These are phyloP conservation scores for Lepidotrigona ventralis DNA, from an alignment of 1,140 invertebrate species.

Conservation along the genomic window DNA sequence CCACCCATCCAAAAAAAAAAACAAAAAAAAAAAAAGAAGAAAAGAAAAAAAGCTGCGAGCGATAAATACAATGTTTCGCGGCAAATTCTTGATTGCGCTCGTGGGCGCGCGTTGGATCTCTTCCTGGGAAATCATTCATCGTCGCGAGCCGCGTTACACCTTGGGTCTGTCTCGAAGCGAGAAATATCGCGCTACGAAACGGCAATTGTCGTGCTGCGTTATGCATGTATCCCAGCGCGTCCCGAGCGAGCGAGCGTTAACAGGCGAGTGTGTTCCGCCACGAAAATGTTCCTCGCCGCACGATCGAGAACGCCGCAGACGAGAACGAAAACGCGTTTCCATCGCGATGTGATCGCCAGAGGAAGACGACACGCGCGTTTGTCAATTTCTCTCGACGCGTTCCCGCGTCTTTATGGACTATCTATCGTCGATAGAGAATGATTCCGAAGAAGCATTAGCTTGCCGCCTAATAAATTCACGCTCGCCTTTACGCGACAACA, in stretches of 20 bases:
- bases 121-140: conserved; percentile 47
- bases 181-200: conserved; percentile 37
- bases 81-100: conserved; percentile 14
- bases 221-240: conserved; percentile 18
- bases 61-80: conserved; percentile 4
- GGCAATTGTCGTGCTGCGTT: conserved; percentile 39
- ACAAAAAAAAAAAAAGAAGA: too few species aligned
- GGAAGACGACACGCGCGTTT: conserved; percentile 38
- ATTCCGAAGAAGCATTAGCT: background rate
- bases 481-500: background rate
- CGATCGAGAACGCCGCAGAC: background rate
- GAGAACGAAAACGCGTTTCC: conserved; percentile 4
- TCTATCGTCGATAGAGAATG: background rate
- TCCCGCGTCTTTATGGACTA: background rate
- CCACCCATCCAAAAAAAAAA: background rate
- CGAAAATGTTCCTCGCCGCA: conserved; percentile 1
- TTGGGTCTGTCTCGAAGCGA: conserved; percentile 33
- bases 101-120: conserved; percentile 26
- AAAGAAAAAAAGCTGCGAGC: background rate
- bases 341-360: conserved; percentile 10
- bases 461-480: background rate
- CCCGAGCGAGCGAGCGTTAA: conserved; percentile 11
- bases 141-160: conserved; percentile 25
- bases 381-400: conserved; percentile 50
- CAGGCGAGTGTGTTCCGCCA: background rate